Evolutionary conservation across 1,140 invertebrate species (phyloP).

Genomic region (Lineus longissimus): DNA sequence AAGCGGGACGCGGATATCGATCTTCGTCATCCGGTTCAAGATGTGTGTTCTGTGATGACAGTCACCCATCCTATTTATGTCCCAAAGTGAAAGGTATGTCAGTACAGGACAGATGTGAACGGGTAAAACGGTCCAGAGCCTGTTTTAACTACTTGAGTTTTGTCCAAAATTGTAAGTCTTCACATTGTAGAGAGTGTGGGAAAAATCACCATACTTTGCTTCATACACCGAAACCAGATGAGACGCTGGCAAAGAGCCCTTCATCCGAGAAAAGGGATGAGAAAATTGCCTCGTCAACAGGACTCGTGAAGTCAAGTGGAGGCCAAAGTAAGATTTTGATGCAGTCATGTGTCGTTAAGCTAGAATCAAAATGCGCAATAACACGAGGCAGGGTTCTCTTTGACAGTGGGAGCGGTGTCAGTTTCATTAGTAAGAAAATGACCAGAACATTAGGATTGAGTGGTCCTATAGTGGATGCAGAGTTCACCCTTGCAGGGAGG

Average conservation of each 20-base stretch:
- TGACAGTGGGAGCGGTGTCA: background rate
- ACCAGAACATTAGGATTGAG: background rate
- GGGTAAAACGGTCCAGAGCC: background rate
- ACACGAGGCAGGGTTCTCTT: background rate
- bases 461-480: background rate
- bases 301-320: background rate
- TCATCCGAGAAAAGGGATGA: background rate
- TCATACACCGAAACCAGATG: background rate
- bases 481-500: background rate
- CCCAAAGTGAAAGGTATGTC: background rate
- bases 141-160: background rate
- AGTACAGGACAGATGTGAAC: background rate
- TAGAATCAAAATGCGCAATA: background rate
- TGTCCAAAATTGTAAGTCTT: background rate
- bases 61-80: background rate
- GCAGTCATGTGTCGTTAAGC: background rate
- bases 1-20: background rate
- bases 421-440: background rate
- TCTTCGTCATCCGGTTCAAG: too few relatives aligned
- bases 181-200: background rate
- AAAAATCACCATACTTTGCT: background rate
- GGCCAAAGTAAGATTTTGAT: background rate
- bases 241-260: background rate
- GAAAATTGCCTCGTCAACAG: background rate
- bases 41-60: slow-evolving; percentile 5